Evolutionary conservation across 2,888 invertebrate genomes (phyloP).

Genomic region (Ryuthela nishihirai): DNA sequence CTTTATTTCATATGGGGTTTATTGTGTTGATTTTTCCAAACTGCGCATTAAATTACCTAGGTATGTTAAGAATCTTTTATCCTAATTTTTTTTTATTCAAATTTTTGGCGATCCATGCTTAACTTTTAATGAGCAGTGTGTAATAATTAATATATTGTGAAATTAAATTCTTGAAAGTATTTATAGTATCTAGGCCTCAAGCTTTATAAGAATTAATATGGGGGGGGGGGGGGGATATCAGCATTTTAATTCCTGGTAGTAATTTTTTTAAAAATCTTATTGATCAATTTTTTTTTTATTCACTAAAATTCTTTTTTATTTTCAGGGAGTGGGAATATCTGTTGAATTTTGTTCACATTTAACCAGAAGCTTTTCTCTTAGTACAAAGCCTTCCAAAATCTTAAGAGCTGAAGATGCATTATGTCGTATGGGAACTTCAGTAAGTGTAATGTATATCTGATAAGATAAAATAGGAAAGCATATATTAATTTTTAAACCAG

Average conservation of each 20-base stretch:
- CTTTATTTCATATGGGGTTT: no score
- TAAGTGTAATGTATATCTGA: conserved; percentile 52
- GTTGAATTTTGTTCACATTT: conserved; percentile 99
- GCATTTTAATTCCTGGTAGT: not conserved
- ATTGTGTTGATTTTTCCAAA: no score
- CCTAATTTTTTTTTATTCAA: no score
- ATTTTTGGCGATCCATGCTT: no score
- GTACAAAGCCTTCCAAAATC: conserved; percentile 66
- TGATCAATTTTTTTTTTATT: not conserved
- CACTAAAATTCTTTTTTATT: conserved; percentile 37
- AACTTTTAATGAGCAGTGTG: no score
- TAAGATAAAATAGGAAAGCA: not conserved
- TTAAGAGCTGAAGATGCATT: conserved; percentile 78
- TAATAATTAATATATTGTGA: no score
- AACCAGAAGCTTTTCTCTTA: conserved; percentile 84
- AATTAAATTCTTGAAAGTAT: no score
- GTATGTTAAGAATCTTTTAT: no score
- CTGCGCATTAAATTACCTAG: no score
- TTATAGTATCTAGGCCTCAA: no score
- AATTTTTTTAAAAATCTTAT: not conserved
- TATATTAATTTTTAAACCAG: not conserved
- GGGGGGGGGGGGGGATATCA: no score
- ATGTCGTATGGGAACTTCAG: conserved; percentile 88
- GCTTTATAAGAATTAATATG: no score
- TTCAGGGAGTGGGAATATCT: conserved; percentile 90